These are phyloP conservation scores for Drosophila paranaensis DNA, from an alignment of 2,888 invertebrate species.

Conservation along the genomic window DNA sequence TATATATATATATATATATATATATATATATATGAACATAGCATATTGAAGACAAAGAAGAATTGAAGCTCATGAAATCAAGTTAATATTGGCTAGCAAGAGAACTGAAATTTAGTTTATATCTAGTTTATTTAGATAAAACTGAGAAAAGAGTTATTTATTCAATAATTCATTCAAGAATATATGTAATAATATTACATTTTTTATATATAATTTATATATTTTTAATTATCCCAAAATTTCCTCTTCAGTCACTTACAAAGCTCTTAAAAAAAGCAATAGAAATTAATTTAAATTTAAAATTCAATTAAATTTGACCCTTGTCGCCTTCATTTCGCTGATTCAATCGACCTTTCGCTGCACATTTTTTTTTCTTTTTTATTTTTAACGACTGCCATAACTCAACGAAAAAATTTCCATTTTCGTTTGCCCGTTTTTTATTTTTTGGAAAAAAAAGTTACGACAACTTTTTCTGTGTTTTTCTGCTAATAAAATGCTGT, in stretches of 20 bases:
- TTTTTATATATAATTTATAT: no score
- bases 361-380: not conserved
- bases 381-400: conserved; percentile 4
- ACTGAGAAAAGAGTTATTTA: no score
- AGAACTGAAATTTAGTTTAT: no score
- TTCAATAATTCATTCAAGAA: not conserved
- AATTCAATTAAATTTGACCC: conserved; percentile 2
- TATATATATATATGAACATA: not conserved
- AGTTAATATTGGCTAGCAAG: not conserved
- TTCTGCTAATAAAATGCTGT: conserved; percentile 22
- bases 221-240: no score
- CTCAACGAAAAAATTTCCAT: conserved; percentile 8
- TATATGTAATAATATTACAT: not conserved
- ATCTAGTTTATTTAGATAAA: not conserved
- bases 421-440: not conserved
- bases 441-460: not conserved
- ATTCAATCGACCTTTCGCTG: conserved; percentile 2
- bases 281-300: not conserved
- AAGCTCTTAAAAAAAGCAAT: not conserved
- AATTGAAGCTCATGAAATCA: not conserved
- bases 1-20: not conserved
- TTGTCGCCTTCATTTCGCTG: not conserved
- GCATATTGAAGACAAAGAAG: not conserved
- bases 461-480: conserved; percentile 9
- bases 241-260: no score